Percentiles rank a stretch among this genome's conserved stretches.
Evolutionary conservation across 2,113 vertebrate genomes (phyloP).

Genomic region (Thamnophis sirtalis): DNA sequence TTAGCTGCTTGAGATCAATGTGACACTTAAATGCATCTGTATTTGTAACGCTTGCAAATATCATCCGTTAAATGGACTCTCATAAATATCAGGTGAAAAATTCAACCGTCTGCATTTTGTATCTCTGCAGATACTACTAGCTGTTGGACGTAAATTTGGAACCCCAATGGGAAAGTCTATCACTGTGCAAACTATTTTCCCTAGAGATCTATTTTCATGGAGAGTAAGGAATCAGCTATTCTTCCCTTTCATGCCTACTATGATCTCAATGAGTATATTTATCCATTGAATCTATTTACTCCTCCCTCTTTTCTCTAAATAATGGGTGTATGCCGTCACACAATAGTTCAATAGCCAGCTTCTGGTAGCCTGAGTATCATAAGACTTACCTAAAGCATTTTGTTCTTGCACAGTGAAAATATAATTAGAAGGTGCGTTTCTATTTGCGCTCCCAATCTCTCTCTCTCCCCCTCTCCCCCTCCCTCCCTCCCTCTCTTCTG

Average conservation of each 20-base stretch:
- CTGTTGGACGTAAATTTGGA: not conserved
- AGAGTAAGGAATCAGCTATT: not conserved
- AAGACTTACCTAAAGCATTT: not conserved
- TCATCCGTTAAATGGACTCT: not conserved
- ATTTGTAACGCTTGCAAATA: not conserved
- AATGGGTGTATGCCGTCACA: not conserved
- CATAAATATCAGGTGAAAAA: not conserved
- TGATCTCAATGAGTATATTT: not conserved
- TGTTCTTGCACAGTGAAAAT: not conserved
- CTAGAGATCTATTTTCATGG: not conserved
- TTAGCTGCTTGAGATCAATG: not conserved
- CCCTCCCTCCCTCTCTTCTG: no score
- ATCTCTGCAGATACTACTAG: not conserved
- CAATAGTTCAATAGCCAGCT: not conserved
- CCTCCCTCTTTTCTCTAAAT: not conserved
- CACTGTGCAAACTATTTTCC: not conserved
- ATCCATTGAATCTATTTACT: not conserved
- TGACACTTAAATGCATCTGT: not conserved
- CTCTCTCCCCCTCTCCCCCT: no score
- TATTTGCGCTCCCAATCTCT: not conserved
- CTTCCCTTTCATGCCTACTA: not conserved
- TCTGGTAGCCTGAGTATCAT: not conserved
- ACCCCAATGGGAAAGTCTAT: not conserved
- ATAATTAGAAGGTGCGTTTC: not conserved
- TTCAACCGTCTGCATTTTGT: not conserved